phyloP scores from a whole-genome alignment of 2,113 vertebrate genomes.

The Antechinus stuartii region DNA sequence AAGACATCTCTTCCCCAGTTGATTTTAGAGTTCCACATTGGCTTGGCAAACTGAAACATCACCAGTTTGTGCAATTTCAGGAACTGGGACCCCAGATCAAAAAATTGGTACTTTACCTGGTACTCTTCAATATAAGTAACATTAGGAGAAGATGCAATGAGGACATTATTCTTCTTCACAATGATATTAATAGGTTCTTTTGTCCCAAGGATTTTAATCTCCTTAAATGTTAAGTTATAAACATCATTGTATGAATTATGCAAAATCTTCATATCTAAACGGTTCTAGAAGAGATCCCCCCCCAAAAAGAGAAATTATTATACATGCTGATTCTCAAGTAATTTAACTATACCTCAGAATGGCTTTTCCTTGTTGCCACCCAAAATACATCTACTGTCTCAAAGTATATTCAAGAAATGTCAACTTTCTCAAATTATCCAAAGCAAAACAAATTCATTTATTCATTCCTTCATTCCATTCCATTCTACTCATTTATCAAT shows the following conservation, averaged over 20 bases:
- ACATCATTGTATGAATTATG: conserved; percentile 86
- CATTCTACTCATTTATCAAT: background rate
- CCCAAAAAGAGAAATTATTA: background rate
- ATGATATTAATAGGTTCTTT: background rate
- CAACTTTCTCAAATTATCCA: background rate
- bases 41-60: background rate
- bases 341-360: background rate
- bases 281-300: conserved; percentile 82
- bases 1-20: background rate
- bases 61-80: background rate
- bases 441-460: background rate
- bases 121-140: conserved; percentile 56
- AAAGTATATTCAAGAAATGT: background rate
- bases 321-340: background rate
- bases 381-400: background rate
- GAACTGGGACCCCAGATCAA: background rate
- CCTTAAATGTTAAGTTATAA: conserved; percentile 89
- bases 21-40: background rate
- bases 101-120: conserved; percentile 62
- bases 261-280: conserved; percentile 81
- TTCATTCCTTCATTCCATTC: background rate
- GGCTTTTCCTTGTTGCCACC: background rate
- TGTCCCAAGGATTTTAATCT: conserved; percentile 89
- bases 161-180: conserved; percentile 69
- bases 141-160: conserved; percentile 48